These are phyloP conservation scores for Eupithecia centaureata DNA, from an alignment of 2,888 invertebrate species.

Conservation along the genomic window DNA sequence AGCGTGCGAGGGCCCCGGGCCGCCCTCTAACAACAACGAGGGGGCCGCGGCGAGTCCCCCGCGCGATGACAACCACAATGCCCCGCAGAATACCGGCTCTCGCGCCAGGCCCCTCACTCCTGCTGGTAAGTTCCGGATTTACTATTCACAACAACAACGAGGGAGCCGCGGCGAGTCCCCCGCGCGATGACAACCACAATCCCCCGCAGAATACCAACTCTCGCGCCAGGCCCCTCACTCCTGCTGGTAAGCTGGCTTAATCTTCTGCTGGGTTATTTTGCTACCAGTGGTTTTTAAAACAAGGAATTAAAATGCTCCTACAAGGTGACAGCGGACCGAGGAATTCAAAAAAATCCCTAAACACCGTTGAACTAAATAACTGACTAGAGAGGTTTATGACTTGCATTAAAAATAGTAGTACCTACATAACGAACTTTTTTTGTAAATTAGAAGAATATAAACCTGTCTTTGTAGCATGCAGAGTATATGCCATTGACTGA, in stretches of 20 bases:
- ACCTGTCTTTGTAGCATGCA: too few relatives aligned
- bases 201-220: slow-evolving; percentile 64
- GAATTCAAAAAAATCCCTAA: too few relatives aligned
- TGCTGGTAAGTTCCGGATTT: slow-evolving; percentile 67
- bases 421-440: too few relatives aligned
- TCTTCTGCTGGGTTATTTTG: too few relatives aligned
- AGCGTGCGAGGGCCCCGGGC: slow-evolving; percentile 74
- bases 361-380: too few relatives aligned
- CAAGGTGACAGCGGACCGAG: too few relatives aligned
- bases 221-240: slow-evolving; percentile 79
- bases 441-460: too few relatives aligned
- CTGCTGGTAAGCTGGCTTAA: slow-evolving; percentile 72
- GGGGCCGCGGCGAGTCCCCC: slow-evolving; percentile 70
- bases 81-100: slow-evolving; percentile 62
- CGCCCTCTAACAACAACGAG: slow-evolving; percentile 78
- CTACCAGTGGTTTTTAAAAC: too few relatives aligned
- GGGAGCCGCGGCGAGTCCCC: slow-evolving; percentile 69
- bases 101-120: slow-evolving; percentile 82
- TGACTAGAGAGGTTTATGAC: too few relatives aligned
- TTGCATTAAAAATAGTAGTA: too few relatives aligned
- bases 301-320: too few relatives aligned
- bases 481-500: too few relatives aligned
- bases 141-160: slow-evolving; percentile 69
- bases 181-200: slow-evolving; percentile 80
- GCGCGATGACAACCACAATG: slow-evolving; percentile 79